Evolutionary conservation across 2,113 vertebrate species (phyloP), one percentile per base, ranked within the genome.

Genomic region (Notiomystis cincta): DNA sequence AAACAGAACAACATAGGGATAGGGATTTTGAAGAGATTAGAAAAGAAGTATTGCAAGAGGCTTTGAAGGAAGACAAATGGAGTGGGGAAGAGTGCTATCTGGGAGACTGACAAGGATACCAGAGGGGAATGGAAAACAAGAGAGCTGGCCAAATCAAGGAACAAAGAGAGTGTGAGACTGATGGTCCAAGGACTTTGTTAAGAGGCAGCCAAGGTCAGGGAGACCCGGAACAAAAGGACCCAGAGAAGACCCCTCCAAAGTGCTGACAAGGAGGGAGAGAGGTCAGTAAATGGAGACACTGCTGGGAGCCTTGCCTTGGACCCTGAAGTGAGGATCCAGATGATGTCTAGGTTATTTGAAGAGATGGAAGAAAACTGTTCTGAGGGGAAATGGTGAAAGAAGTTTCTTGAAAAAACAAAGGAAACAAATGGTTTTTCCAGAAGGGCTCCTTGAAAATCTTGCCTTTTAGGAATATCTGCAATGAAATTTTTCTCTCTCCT

Each of bases 71-170:
- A 97, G 94, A 97, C 84, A 96, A 97, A 97, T 93, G 85, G 90
- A 93, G 89, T 70, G 86, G 89, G 54, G 78, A 97, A 96, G 87
- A 93, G 90, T 8, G 30, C 71, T 95, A 62, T 93, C 87, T 93
- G 67, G 51, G 97, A 95, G 85, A 91, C 47, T 47, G 80, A 86
- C 79, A 96, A 87, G 35, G 78, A 61, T 89, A 78, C 51, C 35
- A 80, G 70, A 93, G 66, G 73, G 85, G 83, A 77, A 81, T 96
- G 97, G 95, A 97, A 98, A 98, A 97, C 89, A 81, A 71, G 72
- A 94, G 45, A 70, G 50, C 66, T 84, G 94, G 95, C 97, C 96
- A 96, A 88, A 96, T 95, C 95, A 82, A 93, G 96, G 75, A 95
- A 97, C 60, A 93, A 93, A 97, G 81, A 90, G 78, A 96, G 90